phyloP scores from a whole-genome alignment of 2,888 invertebrate genomes.

The Gortyna flavago region DNA sequence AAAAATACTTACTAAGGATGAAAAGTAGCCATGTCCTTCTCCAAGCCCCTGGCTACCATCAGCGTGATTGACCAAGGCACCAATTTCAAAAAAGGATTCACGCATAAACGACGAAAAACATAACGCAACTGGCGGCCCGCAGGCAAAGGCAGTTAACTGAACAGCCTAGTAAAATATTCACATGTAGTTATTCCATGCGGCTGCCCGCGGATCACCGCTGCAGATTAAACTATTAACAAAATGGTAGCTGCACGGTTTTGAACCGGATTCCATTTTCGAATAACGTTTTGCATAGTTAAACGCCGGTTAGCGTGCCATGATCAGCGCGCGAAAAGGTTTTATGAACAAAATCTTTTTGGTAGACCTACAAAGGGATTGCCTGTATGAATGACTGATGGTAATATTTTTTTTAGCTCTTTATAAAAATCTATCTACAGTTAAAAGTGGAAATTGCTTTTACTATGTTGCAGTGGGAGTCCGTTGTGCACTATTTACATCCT shows the following conservation, averaged over 20 bases:
- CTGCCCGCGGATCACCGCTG: conserved; percentile 77
- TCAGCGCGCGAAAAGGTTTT: conserved; percentile 61
- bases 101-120: conserved; percentile 51
- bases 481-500: not conserved
- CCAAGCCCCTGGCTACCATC: too few relatives aligned
- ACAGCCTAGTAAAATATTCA: conserved; percentile 81
- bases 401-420: conserved; percentile 2
- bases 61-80: not conserved
- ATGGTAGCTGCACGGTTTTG: conserved; percentile 73
- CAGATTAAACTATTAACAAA: conserved; percentile 89
- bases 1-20: too few relatives aligned
- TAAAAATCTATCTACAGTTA: not conserved
- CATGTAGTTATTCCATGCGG: conserved; percentile 79
- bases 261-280: conserved; percentile 68
- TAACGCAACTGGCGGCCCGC: conserved; percentile 38
- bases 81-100: conserved; percentile 32
- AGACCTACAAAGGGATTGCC: conserved; percentile 35
- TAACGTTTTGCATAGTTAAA: conserved; percentile 75
- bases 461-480: not conserved
- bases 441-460: not conserved
- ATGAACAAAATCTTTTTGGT: conserved; percentile 58
- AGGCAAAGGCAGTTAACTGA: conserved; percentile 63
- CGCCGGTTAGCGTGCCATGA: conserved; percentile 66
- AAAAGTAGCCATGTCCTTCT: too few relatives aligned
- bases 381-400: not conserved